Percentiles rank a stretch among this genome's conserved stretches.
Evolutionary conservation across 1,140 invertebrate species (phyloP).

Genomic region (Neelides sp.): DNA sequence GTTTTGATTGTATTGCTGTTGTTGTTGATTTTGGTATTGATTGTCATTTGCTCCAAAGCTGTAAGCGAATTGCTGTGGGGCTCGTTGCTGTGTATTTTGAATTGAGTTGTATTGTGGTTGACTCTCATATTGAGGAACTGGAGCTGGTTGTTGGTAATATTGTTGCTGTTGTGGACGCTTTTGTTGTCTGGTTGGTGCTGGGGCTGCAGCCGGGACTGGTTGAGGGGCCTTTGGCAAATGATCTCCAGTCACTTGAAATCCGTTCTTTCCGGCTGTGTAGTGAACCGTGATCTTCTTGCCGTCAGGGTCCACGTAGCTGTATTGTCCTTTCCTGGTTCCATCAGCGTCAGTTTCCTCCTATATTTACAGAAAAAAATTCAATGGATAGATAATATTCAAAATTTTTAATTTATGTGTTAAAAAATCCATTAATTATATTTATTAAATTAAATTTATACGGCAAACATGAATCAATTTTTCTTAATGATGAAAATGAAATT

Average conservation of each 20-base stretch:
- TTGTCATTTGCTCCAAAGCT: conserved; percentile 1
- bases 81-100: conserved; percentile 35
- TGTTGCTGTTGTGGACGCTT: conserved; percentile 32
- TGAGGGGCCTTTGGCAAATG: conserved; percentile 54
- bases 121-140: conserved; percentile 37
- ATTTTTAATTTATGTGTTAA: no score
- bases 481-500: no score
- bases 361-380: no score
- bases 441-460: no score
- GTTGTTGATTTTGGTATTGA: conserved; percentile 29
- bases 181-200: conserved; percentile 23
- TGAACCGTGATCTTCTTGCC: conserved; percentile 64
- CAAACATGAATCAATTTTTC: no score
- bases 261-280: conserved; percentile 75
- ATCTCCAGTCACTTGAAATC: conserved; percentile 54
- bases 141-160: neutral
- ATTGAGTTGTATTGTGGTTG: conserved; percentile 35
- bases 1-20: conserved; percentile 39
- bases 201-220: conserved; percentile 37
- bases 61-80: conserved; percentile 22
- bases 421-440: no score
- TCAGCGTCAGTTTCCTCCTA: conserved; percentile 67
- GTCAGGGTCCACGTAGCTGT: conserved; percentile 70
- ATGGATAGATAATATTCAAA: no score
- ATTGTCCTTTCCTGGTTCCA: conserved; percentile 66